phyloP scores from a whole-genome alignment of 2,113 vertebrate genomes.

The Numida meleagris region DNA sequence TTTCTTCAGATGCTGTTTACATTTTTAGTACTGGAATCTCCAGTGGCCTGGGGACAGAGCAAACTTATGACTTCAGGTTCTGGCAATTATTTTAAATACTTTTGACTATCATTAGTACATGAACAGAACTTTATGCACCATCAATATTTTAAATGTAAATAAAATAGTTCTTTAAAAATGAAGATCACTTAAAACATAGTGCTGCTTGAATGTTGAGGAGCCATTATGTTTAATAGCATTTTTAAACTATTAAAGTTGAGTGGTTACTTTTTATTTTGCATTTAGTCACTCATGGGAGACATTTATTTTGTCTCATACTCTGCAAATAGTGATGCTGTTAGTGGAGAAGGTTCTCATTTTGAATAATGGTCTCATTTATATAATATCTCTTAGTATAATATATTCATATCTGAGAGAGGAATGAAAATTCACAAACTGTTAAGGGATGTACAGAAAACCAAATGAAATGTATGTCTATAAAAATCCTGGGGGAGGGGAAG shows the following conservation, averaged over 20 bases:
- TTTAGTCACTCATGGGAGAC: conserved; percentile 84
- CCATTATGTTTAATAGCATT: conserved; percentile 85
- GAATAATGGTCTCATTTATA: conserved; percentile 81
- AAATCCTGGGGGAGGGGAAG: background rate
- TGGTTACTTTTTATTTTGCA: conserved; percentile 88
- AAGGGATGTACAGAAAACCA: conserved; percentile 41
- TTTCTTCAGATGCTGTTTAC: conserved; percentile 31
- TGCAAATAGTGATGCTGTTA: conserved; percentile 80
- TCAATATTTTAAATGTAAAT: conserved; percentile 86
- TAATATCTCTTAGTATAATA: conserved; percentile 76
- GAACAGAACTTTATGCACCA: conserved; percentile 73
- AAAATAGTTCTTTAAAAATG: conserved; percentile 82
- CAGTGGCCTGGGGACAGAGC: background rate
- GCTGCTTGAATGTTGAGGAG: conserved; percentile 79
- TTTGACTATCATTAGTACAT: conserved; percentile 45
- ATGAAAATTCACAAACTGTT: conserved; percentile 72
- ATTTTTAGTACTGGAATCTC: background rate
- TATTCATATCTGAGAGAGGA: conserved; percentile 68
- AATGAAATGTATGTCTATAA: conserved; percentile 41
- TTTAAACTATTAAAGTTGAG: conserved; percentile 86
- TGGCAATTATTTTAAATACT: conserved; percentile 67
- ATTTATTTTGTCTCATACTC: conserved; percentile 82
- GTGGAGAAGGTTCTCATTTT: conserved; percentile 76
- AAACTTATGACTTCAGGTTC: conserved; percentile 17
- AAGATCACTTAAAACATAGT: conserved; percentile 82